Evolutionary conservation across 2,797 vertebrate species (phyloP).

Genomic region (Harpagifer antarcticus): DNA sequence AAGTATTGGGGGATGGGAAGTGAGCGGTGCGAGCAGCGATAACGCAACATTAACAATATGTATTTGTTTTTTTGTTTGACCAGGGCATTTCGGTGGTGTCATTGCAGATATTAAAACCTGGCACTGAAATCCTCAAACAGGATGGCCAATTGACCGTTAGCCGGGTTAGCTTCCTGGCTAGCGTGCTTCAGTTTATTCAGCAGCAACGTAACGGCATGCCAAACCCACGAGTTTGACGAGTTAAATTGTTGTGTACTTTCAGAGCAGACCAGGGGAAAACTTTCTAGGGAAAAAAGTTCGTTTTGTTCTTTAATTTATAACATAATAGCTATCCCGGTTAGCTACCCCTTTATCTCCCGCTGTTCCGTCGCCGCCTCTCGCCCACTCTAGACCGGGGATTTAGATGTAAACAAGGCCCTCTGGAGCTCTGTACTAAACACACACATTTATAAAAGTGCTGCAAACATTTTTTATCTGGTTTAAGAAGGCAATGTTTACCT

Average conservation of each 20-base stretch:
- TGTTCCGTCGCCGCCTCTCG: conserved; percentile 58
- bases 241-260: not conserved
- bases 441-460: conserved; percentile 11
- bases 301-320: not conserved
- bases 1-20: conserved; percentile 17
- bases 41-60: not conserved
- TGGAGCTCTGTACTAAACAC: conserved; percentile 37
- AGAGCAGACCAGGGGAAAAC: not conserved
- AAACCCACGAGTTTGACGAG: not conserved
- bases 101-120: not conserved
- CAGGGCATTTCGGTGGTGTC: not conserved
- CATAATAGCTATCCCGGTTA: conserved; percentile 7
- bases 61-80: not conserved
- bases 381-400: conserved; percentile 78
- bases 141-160: conserved; percentile 59
- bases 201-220: conserved; percentile 26
- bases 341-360: conserved; percentile 27
- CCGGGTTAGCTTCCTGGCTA: conserved; percentile 73
- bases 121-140: conserved; percentile 13
- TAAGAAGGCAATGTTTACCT: conserved; percentile 72
- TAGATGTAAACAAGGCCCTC: conserved; percentile 89
- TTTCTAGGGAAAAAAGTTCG: not conserved
- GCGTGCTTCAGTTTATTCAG: conserved; percentile 35
- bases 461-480: not conserved
- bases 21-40: not conserved